Evolutionary conservation across 2,113 vertebrate species (phyloP), one percentile per base, ranked within the genome.

Genomic region (Pithys albifrons): DNA sequence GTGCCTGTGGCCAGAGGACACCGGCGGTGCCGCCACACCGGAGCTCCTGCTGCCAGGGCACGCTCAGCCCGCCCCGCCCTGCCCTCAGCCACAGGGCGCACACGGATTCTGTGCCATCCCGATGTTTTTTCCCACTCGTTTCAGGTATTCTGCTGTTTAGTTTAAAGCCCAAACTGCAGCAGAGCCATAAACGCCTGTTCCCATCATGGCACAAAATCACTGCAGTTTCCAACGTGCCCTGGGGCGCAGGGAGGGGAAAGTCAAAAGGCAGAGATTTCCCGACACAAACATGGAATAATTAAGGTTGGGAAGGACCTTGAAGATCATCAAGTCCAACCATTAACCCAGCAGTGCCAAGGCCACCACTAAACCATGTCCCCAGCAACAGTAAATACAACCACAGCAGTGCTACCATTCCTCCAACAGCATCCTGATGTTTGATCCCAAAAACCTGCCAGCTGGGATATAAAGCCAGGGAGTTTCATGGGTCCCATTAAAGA

Each of bases 391-490:
- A 83, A 33, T 5, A 16, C 67, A 48, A 16, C 11, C 33, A 16
- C 25, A 28, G 55, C 55, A 13, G 15, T 2, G 25, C 27, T 27
- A 8, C 64, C 33, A 7, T 11, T 54, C 52, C 64, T 41, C 2
- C 0, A 45, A 10, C 25, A 37, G 17, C 46, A 43, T 19, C 59
- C 55, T 3, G 3, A 12, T 1, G 2, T 28, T 28, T 14, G 15
- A 71, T 16, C 59, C 82, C 83, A 2, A 31, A 69, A 37, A 11
- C 20, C 31, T 3, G 1, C 71, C 14, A 27, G 19, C 18, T 18
- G 49, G 12, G 27, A 7, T 6, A 12, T 3, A 14, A 54, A 52
- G 39, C 58, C 39, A 31, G 37, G 0, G 2, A 58, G 25, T 18
- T 67, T 28, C 23, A 4, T 1, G 29, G 14, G 3, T 19, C 11